Conservation (phyloP, 2,888 invertebrate species). For the Noctuana brunneofusca region DNA sequence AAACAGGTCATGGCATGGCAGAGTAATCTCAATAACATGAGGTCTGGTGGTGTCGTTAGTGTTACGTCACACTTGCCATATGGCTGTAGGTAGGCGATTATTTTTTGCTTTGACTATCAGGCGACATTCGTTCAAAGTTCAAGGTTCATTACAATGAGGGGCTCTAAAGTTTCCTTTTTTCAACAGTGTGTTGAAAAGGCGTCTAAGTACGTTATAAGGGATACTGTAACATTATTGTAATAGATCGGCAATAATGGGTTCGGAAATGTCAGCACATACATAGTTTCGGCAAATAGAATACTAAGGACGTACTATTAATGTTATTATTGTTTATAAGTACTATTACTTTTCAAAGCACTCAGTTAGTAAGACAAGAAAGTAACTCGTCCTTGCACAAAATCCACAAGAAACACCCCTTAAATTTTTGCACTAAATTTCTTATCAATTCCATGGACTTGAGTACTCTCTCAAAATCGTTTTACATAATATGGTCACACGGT, state of each 20-base stretch:
- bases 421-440: neutral
- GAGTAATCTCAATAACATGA: slow-evolving; percentile 36
- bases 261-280: too few species aligned
- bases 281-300: too few species aligned
- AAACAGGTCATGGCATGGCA: slow-evolving; percentile 29
- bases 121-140: slow-evolving; percentile 30
- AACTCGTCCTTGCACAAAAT: too few species aligned
- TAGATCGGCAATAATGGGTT: too few species aligned
- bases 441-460: neutral
- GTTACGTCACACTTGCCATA: slow-evolving; percentile 38
- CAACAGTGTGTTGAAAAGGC: neutral
- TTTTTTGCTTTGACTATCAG: slow-evolving; percentile 15
- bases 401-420: too few species aligned
- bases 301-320: too few species aligned
- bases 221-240: too few species aligned
- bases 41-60: slow-evolving; percentile 35
- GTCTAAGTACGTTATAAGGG: too few species aligned
- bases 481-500: slow-evolving; percentile 1
- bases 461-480: slow-evolving; percentile 2
- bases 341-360: too few species aligned
- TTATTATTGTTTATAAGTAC: too few species aligned
- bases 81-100: slow-evolving; percentile 25
- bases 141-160: slow-evolving; percentile 2
- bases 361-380: too few species aligned
- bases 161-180: neutral